Evolutionary conservation across 2,113 vertebrate species (phyloP).

Genomic region (Oostethus manadensis): DNA sequence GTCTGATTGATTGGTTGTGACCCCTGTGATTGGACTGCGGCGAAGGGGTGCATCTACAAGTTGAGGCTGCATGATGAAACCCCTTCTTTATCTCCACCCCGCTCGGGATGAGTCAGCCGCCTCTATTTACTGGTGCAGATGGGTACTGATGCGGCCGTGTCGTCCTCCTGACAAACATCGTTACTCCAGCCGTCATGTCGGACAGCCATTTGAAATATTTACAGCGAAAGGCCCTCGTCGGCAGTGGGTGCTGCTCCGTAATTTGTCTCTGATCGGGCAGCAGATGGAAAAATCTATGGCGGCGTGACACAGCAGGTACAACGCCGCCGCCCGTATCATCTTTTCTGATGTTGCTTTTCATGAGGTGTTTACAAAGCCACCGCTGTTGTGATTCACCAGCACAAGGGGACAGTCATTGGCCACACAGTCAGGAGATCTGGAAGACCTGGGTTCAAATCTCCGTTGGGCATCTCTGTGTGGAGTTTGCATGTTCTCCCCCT

Average conservation of each 20-base stretch:
- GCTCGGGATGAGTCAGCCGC: constrained; percentile 27
- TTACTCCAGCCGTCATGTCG: constrained; percentile 40
- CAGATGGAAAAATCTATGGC: constrained; percentile 40
- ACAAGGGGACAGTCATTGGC: too few species aligned
- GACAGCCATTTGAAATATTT: constrained; percentile 56
- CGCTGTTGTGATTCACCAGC: too few species aligned
- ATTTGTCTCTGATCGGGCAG: constrained; percentile 48
- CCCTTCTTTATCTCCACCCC: constrained; percentile 32
- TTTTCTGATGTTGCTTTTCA: neutral
- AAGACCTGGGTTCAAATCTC: too few species aligned
- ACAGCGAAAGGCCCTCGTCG: constrained; percentile 41
- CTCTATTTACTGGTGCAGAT: constrained; percentile 37
- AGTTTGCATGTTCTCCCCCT: too few species aligned
- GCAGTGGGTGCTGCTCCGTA: constrained; percentile 32
- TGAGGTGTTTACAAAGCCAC: neutral
- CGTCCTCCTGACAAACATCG: constrained; percentile 33
- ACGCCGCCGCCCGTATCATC: constrained; percentile 6
- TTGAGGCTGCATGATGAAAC: constrained; percentile 40
- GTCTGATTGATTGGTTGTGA: constrained; percentile 43
- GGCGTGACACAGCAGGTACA: constrained; percentile 2
- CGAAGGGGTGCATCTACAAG: constrained; percentile 19
- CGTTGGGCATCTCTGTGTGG: too few species aligned
- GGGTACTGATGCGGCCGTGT: constrained; percentile 38
- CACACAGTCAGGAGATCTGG: too few species aligned
- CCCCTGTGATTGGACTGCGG: constrained; percentile 36